Conservation (phyloP, 2,113 vertebrate species). For the Columba livia region DNA sequence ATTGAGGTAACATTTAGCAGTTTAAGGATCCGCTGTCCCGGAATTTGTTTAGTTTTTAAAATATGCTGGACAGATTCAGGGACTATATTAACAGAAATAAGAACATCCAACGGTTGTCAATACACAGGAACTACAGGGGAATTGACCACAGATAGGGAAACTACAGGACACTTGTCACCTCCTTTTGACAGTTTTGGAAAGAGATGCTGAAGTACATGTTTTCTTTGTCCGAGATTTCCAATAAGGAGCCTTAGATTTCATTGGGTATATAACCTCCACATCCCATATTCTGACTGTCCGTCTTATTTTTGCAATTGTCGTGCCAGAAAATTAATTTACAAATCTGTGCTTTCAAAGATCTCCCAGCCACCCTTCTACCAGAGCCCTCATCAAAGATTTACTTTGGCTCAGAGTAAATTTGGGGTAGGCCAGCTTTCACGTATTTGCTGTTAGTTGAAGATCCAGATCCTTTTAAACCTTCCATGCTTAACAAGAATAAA, state of each 20-base stretch:
- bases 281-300: background rate
- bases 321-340: background rate
- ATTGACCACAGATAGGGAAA: background rate
- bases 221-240: background rate
- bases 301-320: background rate
- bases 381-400: background rate
- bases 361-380: background rate
- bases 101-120: background rate
- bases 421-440: background rate
- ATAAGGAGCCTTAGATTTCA: background rate
- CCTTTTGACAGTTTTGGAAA: background rate
- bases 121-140: background rate
- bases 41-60: background rate
- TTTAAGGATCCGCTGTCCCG: background rate
- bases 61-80: background rate
- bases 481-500: background rate
- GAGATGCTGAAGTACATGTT: background rate
- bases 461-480: background rate
- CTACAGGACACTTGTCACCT: background rate
- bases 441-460: background rate
- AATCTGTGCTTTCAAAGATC: background rate
- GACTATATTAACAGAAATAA: background rate
- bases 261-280: background rate
- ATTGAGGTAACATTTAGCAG: background rate
- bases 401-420: background rate